A percentile compares a stretch with the other conserved stretches of the same genome.
phyloP scores from a whole-genome alignment of 2,888 invertebrate species.

The Azorinus chamasolen region DNA sequence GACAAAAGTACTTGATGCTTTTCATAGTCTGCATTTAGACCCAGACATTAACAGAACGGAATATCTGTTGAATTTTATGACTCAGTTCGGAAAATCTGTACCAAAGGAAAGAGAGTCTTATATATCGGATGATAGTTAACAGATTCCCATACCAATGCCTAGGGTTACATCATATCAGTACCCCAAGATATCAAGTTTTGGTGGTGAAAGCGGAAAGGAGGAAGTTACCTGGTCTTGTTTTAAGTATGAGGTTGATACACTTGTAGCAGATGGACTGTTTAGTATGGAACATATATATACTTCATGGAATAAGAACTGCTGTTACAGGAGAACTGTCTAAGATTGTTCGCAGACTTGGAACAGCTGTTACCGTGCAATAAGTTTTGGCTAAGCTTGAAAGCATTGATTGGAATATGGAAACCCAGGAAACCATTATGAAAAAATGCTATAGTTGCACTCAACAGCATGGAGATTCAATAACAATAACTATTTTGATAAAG shows the following conservation, averaged over 20 bases:
- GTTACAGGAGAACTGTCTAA: conserved; percentile 10
- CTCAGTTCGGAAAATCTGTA: no score
- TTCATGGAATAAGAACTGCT: background rate
- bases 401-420: conserved; percentile 2
- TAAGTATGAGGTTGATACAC: conserved; percentile 16
- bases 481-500: conserved; percentile 1
- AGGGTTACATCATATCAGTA: no score
- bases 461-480: background rate
- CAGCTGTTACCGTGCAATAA: background rate
- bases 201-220: conserved; percentile 21
- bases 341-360: conserved; percentile 6
- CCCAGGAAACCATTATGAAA: conserved; percentile 5
- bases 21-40: no score
- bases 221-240: conserved; percentile 12
- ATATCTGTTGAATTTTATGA: no score
- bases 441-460: conserved; percentile 11
- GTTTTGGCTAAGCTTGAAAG: background rate
- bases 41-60: no score
- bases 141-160: no score
- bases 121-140: no score
- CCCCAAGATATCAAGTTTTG: conserved; percentile 20
- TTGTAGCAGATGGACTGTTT: background rate
- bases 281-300: background rate
- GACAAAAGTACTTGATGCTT: no score
- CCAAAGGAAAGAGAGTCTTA: no score